These are phyloP conservation scores for Melanotaenia pygmaea DNA, from an alignment of 2,797 vertebrate genomes.

Conservation along the genomic window DNA sequence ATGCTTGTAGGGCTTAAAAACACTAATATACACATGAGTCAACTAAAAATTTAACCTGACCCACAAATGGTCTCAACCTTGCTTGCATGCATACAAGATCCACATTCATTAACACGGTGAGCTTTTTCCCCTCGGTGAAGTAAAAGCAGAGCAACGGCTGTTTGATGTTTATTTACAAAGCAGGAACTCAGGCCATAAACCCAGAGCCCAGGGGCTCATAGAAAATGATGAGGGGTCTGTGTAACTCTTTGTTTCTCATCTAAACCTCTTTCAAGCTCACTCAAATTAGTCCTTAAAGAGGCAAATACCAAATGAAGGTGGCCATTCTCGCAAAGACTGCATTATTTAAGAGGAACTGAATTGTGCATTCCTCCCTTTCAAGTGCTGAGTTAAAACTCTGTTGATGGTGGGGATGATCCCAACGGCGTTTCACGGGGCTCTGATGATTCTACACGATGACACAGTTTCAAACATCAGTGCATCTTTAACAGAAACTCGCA, in stretches of 20 bases:
- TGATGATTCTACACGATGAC: slow-evolving; percentile 57
- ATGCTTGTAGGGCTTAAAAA: slow-evolving; percentile 14
- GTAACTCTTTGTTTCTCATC: slow-evolving; percentile 45
- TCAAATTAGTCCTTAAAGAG: slow-evolving; percentile 40
- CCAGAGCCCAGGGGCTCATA: slow-evolving; percentile 40
- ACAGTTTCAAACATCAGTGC: slow-evolving; percentile 58
- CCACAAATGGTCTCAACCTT: slow-evolving; percentile 33
- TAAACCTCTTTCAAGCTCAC: slow-evolving; percentile 48
- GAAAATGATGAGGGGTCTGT: slow-evolving; percentile 39
- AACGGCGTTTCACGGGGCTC: slow-evolving; percentile 11
- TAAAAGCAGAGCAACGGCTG: slow-evolving; percentile 46
- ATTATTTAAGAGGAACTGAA: slow-evolving; percentile 4
- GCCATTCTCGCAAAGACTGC: slow-evolving; percentile 17
- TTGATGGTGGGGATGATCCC: slow-evolving; percentile 25
- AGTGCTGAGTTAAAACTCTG: slow-evolving; percentile 17
- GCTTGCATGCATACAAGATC: slow-evolving; percentile 20
- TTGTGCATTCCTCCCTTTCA: slow-evolving; percentile 18
- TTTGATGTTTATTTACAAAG: slow-evolving; percentile 67
- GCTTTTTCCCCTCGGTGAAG: slow-evolving; percentile 46
- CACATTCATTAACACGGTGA: slow-evolving; percentile 36
- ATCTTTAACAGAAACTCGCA: slow-evolving; percentile 44
- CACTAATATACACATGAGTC: slow-evolving; percentile 27
- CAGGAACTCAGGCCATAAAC: slow-evolving; percentile 54
- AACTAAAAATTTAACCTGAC: slow-evolving; percentile 49
- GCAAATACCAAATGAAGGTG: slow-evolving; percentile 36